Base-by-base conservation (phyloP, 2,113 vertebrate species). In the Dromas ardeola region DNA sequence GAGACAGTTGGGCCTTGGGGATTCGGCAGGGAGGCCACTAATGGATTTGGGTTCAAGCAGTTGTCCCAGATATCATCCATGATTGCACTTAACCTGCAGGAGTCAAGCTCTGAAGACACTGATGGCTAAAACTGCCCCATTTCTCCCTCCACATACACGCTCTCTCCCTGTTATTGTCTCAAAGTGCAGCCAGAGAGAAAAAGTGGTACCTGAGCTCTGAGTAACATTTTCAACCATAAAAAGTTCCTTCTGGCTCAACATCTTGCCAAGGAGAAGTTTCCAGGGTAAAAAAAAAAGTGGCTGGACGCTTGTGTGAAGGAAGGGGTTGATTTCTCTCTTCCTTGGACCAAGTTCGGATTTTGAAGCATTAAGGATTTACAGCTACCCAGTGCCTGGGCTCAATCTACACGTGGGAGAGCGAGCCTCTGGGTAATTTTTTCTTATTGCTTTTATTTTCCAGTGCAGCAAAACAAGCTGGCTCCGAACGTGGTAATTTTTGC, bases 1-100 rank as follows among this genome's bases (percentile, higher is more conserved):
- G 81, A 97, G 98, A 97, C 98, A 97, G 98, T 67, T 47, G 73
- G 88, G 55, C 92, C 66, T 52, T 78, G 67, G 95, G 97, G 96
- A 96, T 95, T 93, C 14, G 3, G 72, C 92, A 91, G 84, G 91
- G 93, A 95, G 81, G 80, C 93, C 72, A 94, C 86, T 97, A 98
- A 98, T 98, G 96, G 98, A 88, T 95, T 96, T 96, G 94, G 92
- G 73, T 95, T 96, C 96, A 89, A 93, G 91, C 55, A 88, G 86
- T 96, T 95, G 88, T 93, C 96, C 97, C 88, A 79, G 59, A 87
- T 97, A 95, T 62, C 81, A 58, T 90, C 89, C 93, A 42, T 96
- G 92, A 70, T 88, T 93, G 83, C 93, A 85, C 65, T 91, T 93
- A 88, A 93, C 69, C 78, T 93, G 86, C 88, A 70, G 49, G 79